phyloP scores from a whole-genome alignment of 2,888 invertebrate genomes.

The Gandaritis pyraliata region DNA sequence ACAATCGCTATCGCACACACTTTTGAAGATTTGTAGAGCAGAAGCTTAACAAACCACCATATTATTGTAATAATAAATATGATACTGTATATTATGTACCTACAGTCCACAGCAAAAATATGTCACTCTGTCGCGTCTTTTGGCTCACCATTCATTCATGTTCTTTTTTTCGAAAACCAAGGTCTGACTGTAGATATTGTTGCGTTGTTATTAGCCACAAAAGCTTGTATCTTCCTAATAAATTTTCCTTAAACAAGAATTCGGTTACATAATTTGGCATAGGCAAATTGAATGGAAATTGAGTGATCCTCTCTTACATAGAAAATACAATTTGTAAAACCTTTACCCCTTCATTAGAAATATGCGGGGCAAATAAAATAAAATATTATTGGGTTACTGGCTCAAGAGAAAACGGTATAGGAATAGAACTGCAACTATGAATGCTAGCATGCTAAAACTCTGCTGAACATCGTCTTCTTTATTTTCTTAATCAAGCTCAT shows the following conservation, averaged over 20 bases:
- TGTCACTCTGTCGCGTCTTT: no score
- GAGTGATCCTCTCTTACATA: conserved; percentile 35
- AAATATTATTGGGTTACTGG: conserved; percentile 50
- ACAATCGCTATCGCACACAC: no score
- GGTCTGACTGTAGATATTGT: neutral
- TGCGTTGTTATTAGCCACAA: conserved; percentile 2
- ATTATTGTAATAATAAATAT: no score
- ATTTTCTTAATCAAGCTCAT: no score
- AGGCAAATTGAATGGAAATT: conserved; percentile 34
- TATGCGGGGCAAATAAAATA: conserved; percentile 51
- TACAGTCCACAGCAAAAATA: neutral
- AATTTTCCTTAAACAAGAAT: conserved; percentile 15
- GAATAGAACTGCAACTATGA: conserved; percentile 9
- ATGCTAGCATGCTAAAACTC: neutral
- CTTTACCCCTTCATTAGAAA: conserved; percentile 45
- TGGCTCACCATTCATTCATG: no score
- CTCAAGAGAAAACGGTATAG: conserved; percentile 28
- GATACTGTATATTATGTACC: no score
- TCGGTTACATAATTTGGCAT: conserved; percentile 27
- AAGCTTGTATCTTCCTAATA: conserved; percentile 9
- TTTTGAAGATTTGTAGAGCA: no score
- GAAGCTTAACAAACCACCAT: no score
- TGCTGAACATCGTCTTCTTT: no score
- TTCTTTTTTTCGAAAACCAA: no score
- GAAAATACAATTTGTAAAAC: conserved; percentile 53